A percentile compares a stretch with the other conserved stretches of the same genome.
phyloP scores from a whole-genome alignment of 1,140 invertebrate genomes.

The Helicorthomorpha holstii region DNA sequence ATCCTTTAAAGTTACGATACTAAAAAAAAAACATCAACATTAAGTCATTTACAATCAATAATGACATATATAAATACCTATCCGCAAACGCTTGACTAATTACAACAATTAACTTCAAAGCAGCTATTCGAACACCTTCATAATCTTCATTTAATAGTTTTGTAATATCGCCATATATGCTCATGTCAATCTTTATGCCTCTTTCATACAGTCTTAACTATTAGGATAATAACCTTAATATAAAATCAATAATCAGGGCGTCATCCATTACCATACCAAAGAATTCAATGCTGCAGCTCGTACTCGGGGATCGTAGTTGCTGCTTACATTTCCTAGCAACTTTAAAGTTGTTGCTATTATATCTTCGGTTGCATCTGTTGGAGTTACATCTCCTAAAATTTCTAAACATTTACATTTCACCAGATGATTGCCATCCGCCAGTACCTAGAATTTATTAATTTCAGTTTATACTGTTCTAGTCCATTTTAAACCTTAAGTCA shows the following conservation, averaged over 20 bases:
- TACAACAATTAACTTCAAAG: slow-evolving; percentile 67
- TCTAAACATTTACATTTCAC: slow-evolving; percentile 62
- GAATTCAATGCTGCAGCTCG: slow-evolving; percentile 69
- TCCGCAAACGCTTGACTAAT: slow-evolving; percentile 73
- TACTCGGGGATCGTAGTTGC: slow-evolving; percentile 77
- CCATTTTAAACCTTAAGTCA: too few species aligned
- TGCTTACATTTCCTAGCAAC: slow-evolving; percentile 57
- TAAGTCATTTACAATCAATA: slow-evolving; percentile 1
- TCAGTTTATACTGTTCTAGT: too few species aligned
- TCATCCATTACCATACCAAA: slow-evolving; percentile 37
- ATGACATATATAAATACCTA: slow-evolving; percentile 36
- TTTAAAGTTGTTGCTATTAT: slow-evolving; percentile 37
- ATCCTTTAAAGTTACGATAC: slow-evolving; percentile 42
- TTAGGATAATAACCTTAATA: not conserved
- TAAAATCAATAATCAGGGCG: not conserved
- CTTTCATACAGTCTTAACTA: slow-evolving; percentile 49
- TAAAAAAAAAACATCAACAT: slow-evolving; percentile 22
- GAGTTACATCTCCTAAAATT: slow-evolving; percentile 45
- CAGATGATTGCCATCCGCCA: slow-evolving; percentile 50
- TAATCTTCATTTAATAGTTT: slow-evolving; percentile 79
- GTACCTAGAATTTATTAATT: too few species aligned
- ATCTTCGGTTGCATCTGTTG: slow-evolving; percentile 28
- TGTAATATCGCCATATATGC: slow-evolving; percentile 64
- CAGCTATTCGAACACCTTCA: slow-evolving; percentile 74
- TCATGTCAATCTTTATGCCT: slow-evolving; percentile 53